Evolutionary conservation across 1,140 invertebrate species (phyloP).

Genomic region (Eriocheir sinensis): DNA sequence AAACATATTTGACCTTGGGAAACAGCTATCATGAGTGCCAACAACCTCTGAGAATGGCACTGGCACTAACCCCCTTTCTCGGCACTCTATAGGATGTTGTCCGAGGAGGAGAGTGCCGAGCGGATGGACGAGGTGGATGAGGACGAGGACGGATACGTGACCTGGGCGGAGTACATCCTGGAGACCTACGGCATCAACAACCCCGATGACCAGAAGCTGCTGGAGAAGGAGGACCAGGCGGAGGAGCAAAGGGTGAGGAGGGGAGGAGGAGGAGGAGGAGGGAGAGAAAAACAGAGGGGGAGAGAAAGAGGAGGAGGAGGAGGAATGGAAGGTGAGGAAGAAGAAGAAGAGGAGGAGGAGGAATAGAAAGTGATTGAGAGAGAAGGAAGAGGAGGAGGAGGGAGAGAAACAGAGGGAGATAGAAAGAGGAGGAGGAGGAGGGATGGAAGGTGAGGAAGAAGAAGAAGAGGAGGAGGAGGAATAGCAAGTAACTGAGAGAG

Average conservation of each 20-base stretch:
- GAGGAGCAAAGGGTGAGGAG: constrained; percentile 65
- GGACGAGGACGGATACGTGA: constrained; percentile 90
- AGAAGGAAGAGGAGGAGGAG: no score
- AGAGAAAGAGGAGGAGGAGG: background rate
- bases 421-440: background rate
- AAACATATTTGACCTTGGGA: background rate
- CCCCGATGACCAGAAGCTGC: constrained; percentile 80
- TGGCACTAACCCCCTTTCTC: background rate
- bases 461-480: no score
- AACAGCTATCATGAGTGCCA: no score
- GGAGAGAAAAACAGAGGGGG: no score
- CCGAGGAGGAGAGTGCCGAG: constrained; percentile 93
- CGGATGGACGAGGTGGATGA: constrained; percentile 92
- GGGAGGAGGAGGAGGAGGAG: background rate
- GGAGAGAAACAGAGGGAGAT: no score
- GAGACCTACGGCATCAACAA: constrained; percentile 90
- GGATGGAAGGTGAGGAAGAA: background rate
- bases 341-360: no score
- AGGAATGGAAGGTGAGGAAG: background rate
- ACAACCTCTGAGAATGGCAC: no score
- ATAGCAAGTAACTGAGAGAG: background rate
- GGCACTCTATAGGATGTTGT: constrained; percentile 87
- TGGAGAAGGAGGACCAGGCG: constrained; percentile 76
- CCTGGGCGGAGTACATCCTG: constrained; percentile 93
- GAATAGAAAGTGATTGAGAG: no score